These are phyloP conservation scores for Heliothis peltigera DNA, from an alignment of 2,888 invertebrate species.

Conservation along the genomic window DNA sequence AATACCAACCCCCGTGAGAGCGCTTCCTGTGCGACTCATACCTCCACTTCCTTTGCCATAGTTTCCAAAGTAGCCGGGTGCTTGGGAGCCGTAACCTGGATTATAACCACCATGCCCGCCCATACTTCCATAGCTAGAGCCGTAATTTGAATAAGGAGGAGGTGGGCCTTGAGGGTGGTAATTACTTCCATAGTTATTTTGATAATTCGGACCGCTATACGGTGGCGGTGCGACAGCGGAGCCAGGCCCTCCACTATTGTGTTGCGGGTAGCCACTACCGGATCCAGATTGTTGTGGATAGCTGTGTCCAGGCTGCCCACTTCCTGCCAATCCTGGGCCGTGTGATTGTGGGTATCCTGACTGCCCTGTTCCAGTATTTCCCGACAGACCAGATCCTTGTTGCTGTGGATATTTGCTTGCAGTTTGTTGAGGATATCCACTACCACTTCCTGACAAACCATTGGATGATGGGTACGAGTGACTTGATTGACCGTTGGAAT, in stretches of 20 bases:
- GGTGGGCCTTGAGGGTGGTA: constrained; percentile 80
- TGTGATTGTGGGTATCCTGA: constrained; percentile 66
- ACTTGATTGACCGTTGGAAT: constrained; percentile 66
- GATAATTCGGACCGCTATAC: constrained; percentile 61
- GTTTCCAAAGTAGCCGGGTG: constrained; percentile 84
- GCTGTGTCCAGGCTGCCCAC: constrained; percentile 53
- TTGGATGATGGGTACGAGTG: constrained; percentile 81
- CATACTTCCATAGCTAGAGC: constrained; percentile 66
- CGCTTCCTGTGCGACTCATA: constrained; percentile 77
- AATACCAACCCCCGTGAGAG: constrained; percentile 82
- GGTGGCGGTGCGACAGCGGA: constrained; percentile 72
- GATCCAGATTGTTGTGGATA: constrained; percentile 66
- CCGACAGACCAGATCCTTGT: constrained; percentile 38
- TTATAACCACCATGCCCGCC: constrained; percentile 72
- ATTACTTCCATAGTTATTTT: constrained; percentile 71
- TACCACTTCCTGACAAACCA: constrained; percentile 78
- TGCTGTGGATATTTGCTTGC: constrained; percentile 63
- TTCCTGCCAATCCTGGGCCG: constrained; percentile 57
- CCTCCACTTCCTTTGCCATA: constrained; percentile 79
- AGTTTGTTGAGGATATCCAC: constrained; percentile 66
- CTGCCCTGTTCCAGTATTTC: constrained; percentile 42
- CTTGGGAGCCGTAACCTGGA: constrained; percentile 75
- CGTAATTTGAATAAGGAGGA: constrained; percentile 75
- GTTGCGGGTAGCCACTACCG: constrained; percentile 56
- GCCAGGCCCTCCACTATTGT: constrained; percentile 67